Base-by-base conservation (phyloP, 2,888 invertebrate species). In the Cheilosia impressa region DNA sequence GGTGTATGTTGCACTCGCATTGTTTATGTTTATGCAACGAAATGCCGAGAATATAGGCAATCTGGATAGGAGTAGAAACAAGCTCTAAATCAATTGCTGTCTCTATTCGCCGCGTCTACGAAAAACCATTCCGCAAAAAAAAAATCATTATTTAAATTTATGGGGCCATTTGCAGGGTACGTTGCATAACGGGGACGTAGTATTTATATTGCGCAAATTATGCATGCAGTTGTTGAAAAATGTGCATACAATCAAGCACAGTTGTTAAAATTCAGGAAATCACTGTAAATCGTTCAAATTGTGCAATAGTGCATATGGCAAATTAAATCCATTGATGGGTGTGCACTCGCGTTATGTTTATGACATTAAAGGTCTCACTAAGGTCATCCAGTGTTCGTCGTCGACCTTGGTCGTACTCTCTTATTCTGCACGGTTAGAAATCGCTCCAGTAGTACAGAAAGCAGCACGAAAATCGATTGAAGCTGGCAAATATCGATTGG, bases 251-350 rank as follows among this genome's bases (percentile, higher is more conserved):
- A 38, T 38, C 3, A 38, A 9, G 17, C 47, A 1, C 19, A n/a
- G 19, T 47, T 45, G n/a, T 45, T 17, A 17, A 34, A 45, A 45
- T n/a, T 17, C 47, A 47, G 19, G 47, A 47, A 47, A 47, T 47
- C 17, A 7, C 7, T 17, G 9, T 7, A 47, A 47, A 45, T 17
- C 2, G n/a, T 45, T 45, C 17, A 43, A 43, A 43, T 45, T 45
- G 17, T 17, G n/a, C 45, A 43, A 15, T 9, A n/a, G n/a, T 5
- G 17, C 17, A 47, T n/a, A 19, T 47, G 6, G 9, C 19, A 19
- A 17, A n/a, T n/a, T n/a, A n/a, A n/a, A n/a, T n/a, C n/a, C n/a
- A 43, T 43, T 43, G n/a, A 10, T n/a, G 6, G n/a, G 9, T 47
- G 17, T 17, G 9, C 3, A 43, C 7, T 47, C 3, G n/a, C 17